Conservation (phyloP, 2,113 vertebrate genomes). For the Channa maculata region DNA sequence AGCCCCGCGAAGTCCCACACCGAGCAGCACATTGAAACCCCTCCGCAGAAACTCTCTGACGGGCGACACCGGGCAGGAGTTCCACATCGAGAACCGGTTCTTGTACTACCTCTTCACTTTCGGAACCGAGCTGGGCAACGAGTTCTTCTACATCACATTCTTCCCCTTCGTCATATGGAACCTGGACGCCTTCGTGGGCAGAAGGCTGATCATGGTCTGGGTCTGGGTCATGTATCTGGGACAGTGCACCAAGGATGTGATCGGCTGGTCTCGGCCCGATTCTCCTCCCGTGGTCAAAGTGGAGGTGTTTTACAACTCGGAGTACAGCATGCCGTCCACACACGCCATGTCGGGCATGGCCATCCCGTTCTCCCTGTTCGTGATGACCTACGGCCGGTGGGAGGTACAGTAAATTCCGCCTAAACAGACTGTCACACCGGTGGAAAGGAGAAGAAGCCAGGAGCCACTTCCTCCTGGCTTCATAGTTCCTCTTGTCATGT, state of each 20-base stretch:
- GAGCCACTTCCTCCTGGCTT: slow-evolving; percentile 21
- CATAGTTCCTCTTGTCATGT: slow-evolving; percentile 1
- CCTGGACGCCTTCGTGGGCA: slow-evolving; percentile 89
- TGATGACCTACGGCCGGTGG: slow-evolving; percentile 92
- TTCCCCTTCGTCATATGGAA: slow-evolving; percentile 97
- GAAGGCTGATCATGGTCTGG: slow-evolving; percentile 92
- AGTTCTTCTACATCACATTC: slow-evolving; percentile 94
- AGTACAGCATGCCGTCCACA: slow-evolving; percentile 99
- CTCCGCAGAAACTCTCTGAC: slow-evolving; percentile 94
- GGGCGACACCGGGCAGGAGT: slow-evolving; percentile 86
- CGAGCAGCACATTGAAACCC: slow-evolving; percentile 65
- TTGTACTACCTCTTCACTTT: slow-evolving; percentile 93
- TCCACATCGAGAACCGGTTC: slow-evolving; percentile 86
- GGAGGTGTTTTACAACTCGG: slow-evolving; percentile 97
- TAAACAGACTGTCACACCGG: too few relatives aligned
- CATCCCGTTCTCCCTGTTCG: slow-evolving; percentile 91
- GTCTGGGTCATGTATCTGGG: slow-evolving; percentile 98
- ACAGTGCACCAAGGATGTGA: slow-evolving; percentile 96
- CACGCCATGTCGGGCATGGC: slow-evolving; percentile 98
- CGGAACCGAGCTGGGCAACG: slow-evolving; percentile 96
- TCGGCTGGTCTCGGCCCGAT: slow-evolving; percentile 92
- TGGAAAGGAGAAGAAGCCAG: slow-evolving; percentile 20
- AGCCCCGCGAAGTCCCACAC: neutral
- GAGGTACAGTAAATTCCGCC: slow-evolving; percentile 83
- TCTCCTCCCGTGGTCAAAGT: slow-evolving; percentile 96